Evolutionary conservation across 2,113 vertebrate genomes (phyloP).

Genomic region (Arvicanthis niloticus): DNA sequence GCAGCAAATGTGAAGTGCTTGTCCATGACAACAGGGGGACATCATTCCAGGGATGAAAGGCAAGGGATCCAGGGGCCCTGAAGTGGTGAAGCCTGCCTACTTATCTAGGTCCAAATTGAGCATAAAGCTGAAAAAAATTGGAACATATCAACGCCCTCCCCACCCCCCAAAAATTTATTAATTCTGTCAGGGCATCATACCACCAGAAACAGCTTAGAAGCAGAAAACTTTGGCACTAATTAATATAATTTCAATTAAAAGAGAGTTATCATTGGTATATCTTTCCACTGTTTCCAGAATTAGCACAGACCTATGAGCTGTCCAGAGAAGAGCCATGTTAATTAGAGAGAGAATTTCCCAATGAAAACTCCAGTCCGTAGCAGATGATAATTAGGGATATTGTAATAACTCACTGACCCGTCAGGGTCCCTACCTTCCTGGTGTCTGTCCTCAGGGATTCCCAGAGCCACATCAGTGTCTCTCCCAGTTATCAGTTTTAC

Average conservation of each 20-base stretch:
- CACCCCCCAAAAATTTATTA: slow-evolving; percentile 14
- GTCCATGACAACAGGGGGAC: background rate
- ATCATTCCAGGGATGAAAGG: background rate
- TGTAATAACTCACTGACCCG: slow-evolving; percentile 31
- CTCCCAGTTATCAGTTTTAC: slow-evolving; percentile 9
- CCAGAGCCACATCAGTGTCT: slow-evolving; percentile 1
- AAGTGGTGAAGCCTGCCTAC: background rate
- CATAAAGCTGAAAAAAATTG: background rate
- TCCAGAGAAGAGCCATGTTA: slow-evolving; percentile 59
- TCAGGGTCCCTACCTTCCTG: background rate
- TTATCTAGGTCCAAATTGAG: background rate
- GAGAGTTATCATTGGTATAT: background rate
- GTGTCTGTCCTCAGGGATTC: slow-evolving; percentile 27
- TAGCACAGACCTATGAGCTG: slow-evolving; percentile 64
- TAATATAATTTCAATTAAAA: slow-evolving; percentile 76
- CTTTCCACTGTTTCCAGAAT: slow-evolving; percentile 68
- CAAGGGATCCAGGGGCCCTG: slow-evolving; percentile 7
- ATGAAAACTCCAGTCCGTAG: background rate
- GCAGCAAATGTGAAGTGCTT: background rate
- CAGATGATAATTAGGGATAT: slow-evolving; percentile 60
- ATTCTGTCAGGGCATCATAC: slow-evolving; percentile 30
- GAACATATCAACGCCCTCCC: background rate
- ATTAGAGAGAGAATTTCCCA: slow-evolving; percentile 64
- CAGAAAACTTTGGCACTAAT: slow-evolving; percentile 59
- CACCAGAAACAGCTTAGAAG: slow-evolving; percentile 48